phyloP scores from a whole-genome alignment of 2,797 vertebrate genomes.

The Hirundo rustica region DNA sequence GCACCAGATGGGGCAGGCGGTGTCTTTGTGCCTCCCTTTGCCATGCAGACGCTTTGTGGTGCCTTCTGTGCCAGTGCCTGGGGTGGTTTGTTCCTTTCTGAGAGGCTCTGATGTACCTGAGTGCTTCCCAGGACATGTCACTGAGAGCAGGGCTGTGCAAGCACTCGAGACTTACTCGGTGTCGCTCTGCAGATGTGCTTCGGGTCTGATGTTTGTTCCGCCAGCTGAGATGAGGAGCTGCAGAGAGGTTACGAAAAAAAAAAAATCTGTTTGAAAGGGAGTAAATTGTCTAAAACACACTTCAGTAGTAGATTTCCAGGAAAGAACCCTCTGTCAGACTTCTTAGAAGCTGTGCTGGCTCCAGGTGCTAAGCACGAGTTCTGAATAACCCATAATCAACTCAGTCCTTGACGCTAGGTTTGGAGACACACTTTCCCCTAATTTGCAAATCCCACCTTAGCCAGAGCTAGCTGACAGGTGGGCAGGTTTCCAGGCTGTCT shows the following conservation, averaged over 20 bases:
- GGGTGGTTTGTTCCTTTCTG: not conserved
- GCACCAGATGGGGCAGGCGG: rapidly evolving
- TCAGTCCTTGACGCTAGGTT: not conserved
- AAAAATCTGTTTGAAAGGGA: not conserved
- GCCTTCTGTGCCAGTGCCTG: not conserved
- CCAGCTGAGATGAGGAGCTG: slow-evolving; percentile 17
- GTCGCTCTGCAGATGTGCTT: not conserved
- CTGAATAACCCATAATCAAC: not conserved
- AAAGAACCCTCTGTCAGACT: slow-evolving; percentile 22
- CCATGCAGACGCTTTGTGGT: not conserved
- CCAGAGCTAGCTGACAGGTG: not conserved
- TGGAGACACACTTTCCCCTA: not conserved
- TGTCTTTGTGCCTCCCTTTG: not conserved
- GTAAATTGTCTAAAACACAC: not conserved
- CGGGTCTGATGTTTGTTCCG: not conserved
- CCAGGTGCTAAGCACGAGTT: not conserved
- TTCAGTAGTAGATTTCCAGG: slow-evolving; percentile 44
- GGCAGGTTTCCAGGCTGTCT: not conserved
- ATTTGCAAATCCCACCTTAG: not conserved
- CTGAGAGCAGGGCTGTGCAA: not conserved
- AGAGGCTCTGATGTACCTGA: not conserved
- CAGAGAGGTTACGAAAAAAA: not conserved
- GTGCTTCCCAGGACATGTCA: not conserved
- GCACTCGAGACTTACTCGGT: not conserved
- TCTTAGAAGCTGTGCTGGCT: slow-evolving; percentile 11